Base-by-base conservation (phyloP, 2,797 vertebrate species). In the Anas acuta region DNA sequence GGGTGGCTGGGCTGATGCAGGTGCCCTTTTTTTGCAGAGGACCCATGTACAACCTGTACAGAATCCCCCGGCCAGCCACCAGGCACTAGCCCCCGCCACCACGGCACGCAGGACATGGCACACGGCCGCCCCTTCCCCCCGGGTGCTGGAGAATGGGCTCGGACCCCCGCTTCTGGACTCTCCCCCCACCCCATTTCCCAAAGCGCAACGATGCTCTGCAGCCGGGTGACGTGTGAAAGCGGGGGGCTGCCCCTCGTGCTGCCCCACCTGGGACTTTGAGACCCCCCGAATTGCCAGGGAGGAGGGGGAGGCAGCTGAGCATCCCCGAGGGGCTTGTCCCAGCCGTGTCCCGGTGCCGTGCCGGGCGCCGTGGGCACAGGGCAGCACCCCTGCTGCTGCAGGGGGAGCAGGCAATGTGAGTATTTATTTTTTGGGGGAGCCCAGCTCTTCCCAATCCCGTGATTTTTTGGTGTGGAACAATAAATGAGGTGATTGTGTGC, bases 1-100 rank as follows among this genome's bases (percentile, higher is more conserved):
- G 51, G 39, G 21, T 67, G 71, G 19, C 35, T 74, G 10, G 26
- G 28, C 8, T 94, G 72, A 96, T 58, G 33, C 2, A 74, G 4
- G 10, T 77, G 54, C 89, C 37, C 23, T 87, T 90, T 22, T 95
- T 95, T 94, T 90, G 61, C 90, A 96, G 96, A 89, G 87, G 87
- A 61, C 90, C 71, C 16, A 2, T 19, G 0, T 89, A 90, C 71
- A 84, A 93, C 64, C 33, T 39, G n/a, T 93, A 89, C 74, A 90
- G 58, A 84, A 77, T 93, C 15, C 95, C 96, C 35, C 90, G 84
- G 39, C 93, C 94, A 0, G 37, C 80, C 65, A 90, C 32, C 2
- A 87, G 86, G 72, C 72, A 96, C 65, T 96, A 96, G 41, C 8
- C 8, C 43, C 53, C 0, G 0, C 5, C 14, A 10, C 16, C 0